Percentiles rank a stretch among this genome's conserved stretches.
Conservation (phyloP, 2,888 invertebrate genomes). For the Tenthredo distinguenda region DNA sequence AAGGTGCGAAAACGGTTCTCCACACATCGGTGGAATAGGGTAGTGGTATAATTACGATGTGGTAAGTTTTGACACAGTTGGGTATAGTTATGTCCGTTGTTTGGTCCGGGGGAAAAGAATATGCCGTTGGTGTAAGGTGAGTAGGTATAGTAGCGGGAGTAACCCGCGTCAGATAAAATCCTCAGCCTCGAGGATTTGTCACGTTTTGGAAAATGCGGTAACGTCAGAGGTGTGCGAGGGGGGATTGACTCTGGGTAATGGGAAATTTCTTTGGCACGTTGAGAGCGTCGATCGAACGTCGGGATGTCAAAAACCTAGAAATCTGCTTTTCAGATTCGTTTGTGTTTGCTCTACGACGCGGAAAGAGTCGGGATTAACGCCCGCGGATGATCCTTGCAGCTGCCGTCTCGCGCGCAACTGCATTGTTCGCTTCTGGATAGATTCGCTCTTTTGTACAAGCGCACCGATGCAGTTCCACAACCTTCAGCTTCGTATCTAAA, state of each 20-base stretch:
- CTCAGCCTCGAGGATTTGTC: constrained; percentile 37
- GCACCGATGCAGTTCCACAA: constrained; percentile 24
- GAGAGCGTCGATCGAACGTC: constrained; percentile 39
- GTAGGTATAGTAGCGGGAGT: constrained; percentile 8
- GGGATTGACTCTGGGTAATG: constrained; percentile 42
- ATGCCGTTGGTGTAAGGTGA: not conserved
- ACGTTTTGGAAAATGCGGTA: constrained; percentile 47
- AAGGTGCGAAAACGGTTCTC: not conserved
- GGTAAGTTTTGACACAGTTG: not conserved
- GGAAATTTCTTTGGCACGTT: constrained; percentile 10
- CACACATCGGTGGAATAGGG: not conserved
- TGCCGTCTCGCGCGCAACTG: constrained; percentile 41
- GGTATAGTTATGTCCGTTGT: not conserved
- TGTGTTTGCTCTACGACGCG: constrained; percentile 39
- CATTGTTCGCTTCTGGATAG: constrained; percentile 39
- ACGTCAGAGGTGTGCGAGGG: not conserved
- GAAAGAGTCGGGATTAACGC: constrained; percentile 47
- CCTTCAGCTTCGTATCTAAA: not conserved
- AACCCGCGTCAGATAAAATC: constrained; percentile 29
- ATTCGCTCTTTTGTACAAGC: constrained; percentile 45
- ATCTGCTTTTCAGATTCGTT: constrained; percentile 45
- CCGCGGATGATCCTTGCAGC: constrained; percentile 50
- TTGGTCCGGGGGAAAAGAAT: not conserved
- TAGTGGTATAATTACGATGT: not conserved
- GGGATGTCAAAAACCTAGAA: constrained; percentile 39